Evolutionary conservation across 2,888 invertebrate species (phyloP).

Genomic region (Azorinus chamasolen): DNA sequence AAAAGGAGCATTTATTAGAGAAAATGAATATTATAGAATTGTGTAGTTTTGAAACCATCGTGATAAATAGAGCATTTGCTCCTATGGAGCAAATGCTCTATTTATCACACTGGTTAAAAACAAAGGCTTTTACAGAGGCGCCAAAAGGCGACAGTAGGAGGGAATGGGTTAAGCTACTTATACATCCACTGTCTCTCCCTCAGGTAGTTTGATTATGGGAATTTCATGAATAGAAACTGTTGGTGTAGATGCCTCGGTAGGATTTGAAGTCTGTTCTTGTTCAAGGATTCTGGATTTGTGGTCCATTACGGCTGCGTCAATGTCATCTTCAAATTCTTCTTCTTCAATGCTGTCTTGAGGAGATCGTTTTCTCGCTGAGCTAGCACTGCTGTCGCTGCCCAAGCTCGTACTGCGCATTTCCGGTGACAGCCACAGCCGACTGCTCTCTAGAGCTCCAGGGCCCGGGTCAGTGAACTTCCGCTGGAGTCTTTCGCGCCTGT

Average conservation of each 20-base stretch:
- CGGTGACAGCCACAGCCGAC: conserved; percentile 76
- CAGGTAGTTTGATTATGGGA: conserved; percentile 81
- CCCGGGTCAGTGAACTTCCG: conserved; percentile 82
- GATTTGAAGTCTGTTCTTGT: conserved; percentile 31
- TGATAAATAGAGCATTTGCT: too few relatives aligned
- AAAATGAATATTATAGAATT: too few relatives aligned
- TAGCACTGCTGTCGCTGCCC: conserved; percentile 85
- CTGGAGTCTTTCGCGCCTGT: conserved; percentile 81
- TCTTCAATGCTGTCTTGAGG: conserved; percentile 86
- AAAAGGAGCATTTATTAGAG: too few relatives aligned
- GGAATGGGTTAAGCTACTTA: conserved; percentile 2
- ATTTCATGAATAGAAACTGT: conserved; percentile 78
- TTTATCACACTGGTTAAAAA: too few relatives aligned
- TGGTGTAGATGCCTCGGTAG: conserved; percentile 51
- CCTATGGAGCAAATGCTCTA: too few relatives aligned
- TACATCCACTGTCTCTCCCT: conserved; percentile 74
- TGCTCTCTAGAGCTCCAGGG: conserved; percentile 56
- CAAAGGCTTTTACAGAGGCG: too few relatives aligned
- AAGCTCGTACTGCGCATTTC: conserved; percentile 82
- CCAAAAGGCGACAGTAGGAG: too few relatives aligned
- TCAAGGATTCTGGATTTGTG: conserved; percentile 53
- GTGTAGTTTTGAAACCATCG: too few relatives aligned
- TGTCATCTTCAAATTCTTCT: conserved; percentile 69
- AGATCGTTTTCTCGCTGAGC: conserved; percentile 82
- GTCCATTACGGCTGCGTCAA: conserved; percentile 55